Evolutionary conservation across 2,797 vertebrate genomes (phyloP).

Genomic region (Enteromius treurensis): DNA sequence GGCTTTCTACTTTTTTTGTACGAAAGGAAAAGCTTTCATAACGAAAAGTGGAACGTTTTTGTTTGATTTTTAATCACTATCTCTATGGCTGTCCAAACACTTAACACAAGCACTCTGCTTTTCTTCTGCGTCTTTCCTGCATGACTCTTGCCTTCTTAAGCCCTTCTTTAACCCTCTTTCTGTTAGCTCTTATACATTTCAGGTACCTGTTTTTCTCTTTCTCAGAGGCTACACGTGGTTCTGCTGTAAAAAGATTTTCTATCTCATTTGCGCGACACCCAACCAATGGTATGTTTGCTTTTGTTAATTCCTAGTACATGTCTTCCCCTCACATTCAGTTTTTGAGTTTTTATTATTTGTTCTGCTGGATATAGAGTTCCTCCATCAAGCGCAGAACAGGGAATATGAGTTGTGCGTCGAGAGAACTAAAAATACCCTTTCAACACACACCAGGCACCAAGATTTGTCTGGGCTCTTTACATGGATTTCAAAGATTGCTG

Average conservation of each 20-base stretch:
- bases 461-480: slow-evolving; percentile 1
- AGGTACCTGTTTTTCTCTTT: slow-evolving; percentile 95
- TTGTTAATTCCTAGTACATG: slow-evolving; percentile 81
- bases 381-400: slow-evolving; percentile 59
- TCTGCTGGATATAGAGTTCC: slow-evolving; percentile 72
- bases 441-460: slow-evolving; percentile 29
- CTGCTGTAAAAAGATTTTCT: slow-evolving; percentile 97
- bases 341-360: slow-evolving; percentile 13
- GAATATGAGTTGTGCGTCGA: slow-evolving; percentile 66
- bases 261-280: slow-evolving; percentile 97
- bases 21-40: slow-evolving; percentile 9
- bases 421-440: slow-evolving; percentile 62
- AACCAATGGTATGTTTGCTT: slow-evolving; percentile 96
- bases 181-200: slow-evolving; percentile 89
- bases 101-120: slow-evolving; percentile 68
- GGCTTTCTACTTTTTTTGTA: not conserved
- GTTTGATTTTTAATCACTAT: slow-evolving; percentile 59
- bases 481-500: not conserved
- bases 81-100: slow-evolving; percentile 66
- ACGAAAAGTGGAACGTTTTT: slow-evolving; percentile 30
- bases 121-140: slow-evolving; percentile 75
- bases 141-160: slow-evolving; percentile 77
- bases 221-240: slow-evolving; percentile 92
- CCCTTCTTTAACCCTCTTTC: slow-evolving; percentile 76
- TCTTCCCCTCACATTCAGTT: slow-evolving; percentile 70